Base-by-base conservation (phyloP, 1,140 invertebrate species). In the Listronotus bonariensis region DNA sequence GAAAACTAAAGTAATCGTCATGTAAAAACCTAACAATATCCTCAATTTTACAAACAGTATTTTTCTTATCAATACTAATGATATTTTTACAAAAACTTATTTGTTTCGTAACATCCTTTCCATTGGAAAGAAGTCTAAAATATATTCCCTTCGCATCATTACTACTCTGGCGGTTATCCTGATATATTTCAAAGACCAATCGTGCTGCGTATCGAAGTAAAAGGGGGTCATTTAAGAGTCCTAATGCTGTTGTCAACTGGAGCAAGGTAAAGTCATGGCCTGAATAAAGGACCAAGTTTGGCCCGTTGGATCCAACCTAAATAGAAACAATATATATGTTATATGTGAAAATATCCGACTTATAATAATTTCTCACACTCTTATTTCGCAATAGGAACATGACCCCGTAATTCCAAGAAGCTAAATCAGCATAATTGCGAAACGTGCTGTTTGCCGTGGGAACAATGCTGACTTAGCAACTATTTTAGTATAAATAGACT, bases 231-330 rank as follows among this genome's bases (percentile, higher is more conserved):
- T 83, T 80, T 38, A 80, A 73, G 31, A 92, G 78, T 0, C 92
- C 92, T 17, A 97, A 74, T 0, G 92, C 90, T 6, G 88, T 83
- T 3, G 90, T 85, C 3, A 97, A 78, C 69, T 92, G 91, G 69
- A 93, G 90, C 17, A 96, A 70, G 0, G 94, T 96, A 71, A 90
- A 90, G 76, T 96, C 94, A 74, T 97, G 95, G 0, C 92, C 94
- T 0, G 93, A 96, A 76, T 95, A 97, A 0, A 96, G 67, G 7
- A 94, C 87, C 58, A 96, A 85, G 73, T 89, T 90, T 0, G 90
- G 90, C 69, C 88, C 88, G 64, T 83, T 86, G 57, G 89, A 89
- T 0, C 88, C 92, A 55, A 78, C 67, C 72, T 74, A 52, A n/a
- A 56, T 41, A 41, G 11, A 34, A 52, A 63, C 3, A 36, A 36